phyloP scores from a whole-genome alignment of 2,888 invertebrate genomes.

The Coecobrya sp. region DNA sequence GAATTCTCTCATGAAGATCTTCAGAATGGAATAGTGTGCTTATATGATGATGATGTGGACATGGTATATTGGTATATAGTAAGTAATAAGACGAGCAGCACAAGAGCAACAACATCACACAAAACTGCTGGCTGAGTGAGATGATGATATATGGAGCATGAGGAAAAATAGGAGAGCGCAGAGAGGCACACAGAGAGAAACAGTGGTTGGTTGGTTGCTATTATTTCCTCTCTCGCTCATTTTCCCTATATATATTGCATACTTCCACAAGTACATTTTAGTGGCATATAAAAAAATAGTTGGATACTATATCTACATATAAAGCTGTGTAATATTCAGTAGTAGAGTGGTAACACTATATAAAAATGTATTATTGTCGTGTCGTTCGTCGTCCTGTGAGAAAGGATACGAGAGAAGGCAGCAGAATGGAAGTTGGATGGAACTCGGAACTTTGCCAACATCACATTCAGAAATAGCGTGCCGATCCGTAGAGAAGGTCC shows the following conservation, averaged over 20 bases:
- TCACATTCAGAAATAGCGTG: slow-evolving; percentile 79
- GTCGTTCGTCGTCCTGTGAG: slow-evolving; percentile 38
- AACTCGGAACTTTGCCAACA: slow-evolving; percentile 81
- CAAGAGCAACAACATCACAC: slow-evolving; percentile 13
- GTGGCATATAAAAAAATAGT: neutral
- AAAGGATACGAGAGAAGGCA: slow-evolving; percentile 35
- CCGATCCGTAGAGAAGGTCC: slow-evolving; percentile 75
- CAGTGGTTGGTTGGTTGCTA: slow-evolving; percentile 38
- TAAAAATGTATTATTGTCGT: slow-evolving; percentile 33
- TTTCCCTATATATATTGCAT: neutral
- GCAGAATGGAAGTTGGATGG: slow-evolving; percentile 67
- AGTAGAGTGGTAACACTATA: neutral
- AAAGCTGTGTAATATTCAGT: neutral
- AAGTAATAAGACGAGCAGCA: slow-evolving; percentile 8
- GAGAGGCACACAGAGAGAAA: neutral
- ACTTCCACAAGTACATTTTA: neutral
- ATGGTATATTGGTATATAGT: neutral
- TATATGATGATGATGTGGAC: neutral
- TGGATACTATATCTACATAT: neutral
- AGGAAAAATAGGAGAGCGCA: slow-evolving; percentile 23
- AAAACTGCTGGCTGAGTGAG: slow-evolving; percentile 19
- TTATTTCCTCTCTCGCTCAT: slow-evolving; percentile 21
- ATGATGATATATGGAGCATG: slow-evolving; percentile 31
- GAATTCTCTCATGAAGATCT: slow-evolving; percentile 19
- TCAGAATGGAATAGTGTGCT: slow-evolving; percentile 17